Evolutionary conservation across 37 sponge, comb jelly and placozoan species (phyloP).

Genomic region (Haliclona indistincta): DNA sequence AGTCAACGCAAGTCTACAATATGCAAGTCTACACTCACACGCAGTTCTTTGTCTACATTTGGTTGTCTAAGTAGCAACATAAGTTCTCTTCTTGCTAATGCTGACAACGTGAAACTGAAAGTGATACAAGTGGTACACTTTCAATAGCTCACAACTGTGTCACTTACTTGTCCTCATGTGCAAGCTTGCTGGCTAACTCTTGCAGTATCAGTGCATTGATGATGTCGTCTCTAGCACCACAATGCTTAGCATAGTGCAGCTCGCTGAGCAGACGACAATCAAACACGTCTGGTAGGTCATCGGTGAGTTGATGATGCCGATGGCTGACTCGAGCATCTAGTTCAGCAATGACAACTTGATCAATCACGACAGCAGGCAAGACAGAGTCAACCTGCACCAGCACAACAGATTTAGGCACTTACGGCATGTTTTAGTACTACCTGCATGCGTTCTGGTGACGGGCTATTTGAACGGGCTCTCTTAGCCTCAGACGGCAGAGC

Average conservation of each 20-base stretch:
- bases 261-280: background rate
- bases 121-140: background rate
- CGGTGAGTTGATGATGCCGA: background rate
- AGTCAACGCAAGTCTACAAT: background rate
- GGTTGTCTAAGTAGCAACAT: background rate
- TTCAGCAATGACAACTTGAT: background rate
- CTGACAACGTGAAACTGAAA: background rate
- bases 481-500: background rate
- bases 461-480: background rate
- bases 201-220: constrained; percentile 6
- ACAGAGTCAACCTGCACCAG: constrained; percentile 3
- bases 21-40: background rate
- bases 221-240: background rate
- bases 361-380: constrained; percentile 7
- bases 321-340: background rate
- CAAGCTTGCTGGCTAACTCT: constrained; percentile 3
- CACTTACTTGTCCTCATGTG: constrained; percentile 8
- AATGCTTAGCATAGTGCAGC: constrained; percentile 18
- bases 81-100: constrained; percentile 26
- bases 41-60: background rate
- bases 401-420: background rate
- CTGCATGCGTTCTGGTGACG: background rate
- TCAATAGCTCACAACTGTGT: background rate
- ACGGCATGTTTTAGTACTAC: background rate
- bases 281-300: background rate